Base-by-base conservation (phyloP, 2,113 vertebrate species). In the Atractosteus spatula region DNA sequence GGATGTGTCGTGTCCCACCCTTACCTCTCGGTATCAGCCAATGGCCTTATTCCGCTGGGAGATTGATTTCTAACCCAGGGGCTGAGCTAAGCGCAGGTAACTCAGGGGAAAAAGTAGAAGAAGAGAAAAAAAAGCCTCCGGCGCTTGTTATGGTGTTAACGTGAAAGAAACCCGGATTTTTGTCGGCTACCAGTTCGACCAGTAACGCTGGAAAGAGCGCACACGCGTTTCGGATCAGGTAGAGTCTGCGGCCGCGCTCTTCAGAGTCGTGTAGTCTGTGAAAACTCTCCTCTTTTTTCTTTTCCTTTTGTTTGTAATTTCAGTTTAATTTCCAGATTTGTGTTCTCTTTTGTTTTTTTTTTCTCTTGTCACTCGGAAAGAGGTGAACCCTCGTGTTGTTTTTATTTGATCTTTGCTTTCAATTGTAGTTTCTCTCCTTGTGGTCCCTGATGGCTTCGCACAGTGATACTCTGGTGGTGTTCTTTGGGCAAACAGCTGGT, bases 401-500 rank as follows among this genome's bases (percentile, higher is more conserved):
- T 72, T 77, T 79, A 88, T 94, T 94, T 86, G 87, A 92, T 92
- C 92, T 95, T 87, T 95, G 94, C 94, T 95, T 91, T 93, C 95
- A 94, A 94, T 96, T 96, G 93, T 96, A 96, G 94, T 94, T 95
- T 93, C 90, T 92, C 93, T 93, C 89, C 90, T 93, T 86, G 87
- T 89, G 89, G 95, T 96, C 91, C 91, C 89, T 96, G 89, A 92
- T 94, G 90, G 91, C 95, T 87, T 91, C 94, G 84, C 94, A 92
- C 86, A 94, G 94, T 89, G 94, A 95, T 91, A 93, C 94, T 90
- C 91, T 99, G 91, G 96, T 98, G 91, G 94, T 98, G 88, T 94
- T 99, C 91, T 99, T 96, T 91, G 96, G 97, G 92, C 96, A 95
- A 93, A 98, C 97, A 86, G 96, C 96, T 91, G 97, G 97, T 94